These are phyloP conservation scores for Alitta virens DNA, from an alignment of 2,888 invertebrate species.

Conservation along the genomic window DNA sequence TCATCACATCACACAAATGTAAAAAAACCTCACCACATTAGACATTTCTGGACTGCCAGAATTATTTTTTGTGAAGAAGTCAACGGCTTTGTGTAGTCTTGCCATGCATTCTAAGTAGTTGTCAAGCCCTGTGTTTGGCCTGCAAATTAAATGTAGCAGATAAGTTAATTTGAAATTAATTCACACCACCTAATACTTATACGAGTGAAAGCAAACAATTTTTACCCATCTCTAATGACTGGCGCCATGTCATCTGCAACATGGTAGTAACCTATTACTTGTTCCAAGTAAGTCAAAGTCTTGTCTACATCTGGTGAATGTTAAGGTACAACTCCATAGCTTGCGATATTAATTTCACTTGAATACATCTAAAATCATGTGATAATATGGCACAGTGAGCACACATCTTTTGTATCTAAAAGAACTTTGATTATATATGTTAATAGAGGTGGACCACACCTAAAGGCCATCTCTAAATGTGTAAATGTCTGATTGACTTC, in stretches of 20 bases:
- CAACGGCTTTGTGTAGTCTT: conserved; percentile 80
- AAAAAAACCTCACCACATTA: conserved; percentile 77
- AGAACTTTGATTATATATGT: too few relatives aligned
- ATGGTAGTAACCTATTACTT: conserved; percentile 93
- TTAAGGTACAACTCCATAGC: too few relatives aligned
- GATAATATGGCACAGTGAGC: too few relatives aligned
- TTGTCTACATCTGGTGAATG: conserved; percentile 77
- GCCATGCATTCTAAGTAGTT: conserved; percentile 73
- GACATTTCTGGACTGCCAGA: conserved; percentile 90
- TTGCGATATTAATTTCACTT: too few relatives aligned
- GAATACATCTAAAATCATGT: too few relatives aligned
- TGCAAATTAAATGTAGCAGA: conserved; percentile 26
- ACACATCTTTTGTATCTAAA: too few relatives aligned
- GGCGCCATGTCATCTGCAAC: conserved; percentile 88
- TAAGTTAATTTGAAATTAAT: too few relatives aligned
- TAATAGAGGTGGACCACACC: too few relatives aligned
- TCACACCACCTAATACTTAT: background rate
- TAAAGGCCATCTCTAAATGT: too few relatives aligned
- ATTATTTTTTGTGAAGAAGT: conserved; percentile 89
- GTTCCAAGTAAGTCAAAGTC: conserved; percentile 82
- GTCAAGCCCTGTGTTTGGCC: conserved; percentile 61
- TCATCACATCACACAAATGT: too few relatives aligned
- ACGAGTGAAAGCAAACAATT: background rate
- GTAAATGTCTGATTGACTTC: too few relatives aligned
- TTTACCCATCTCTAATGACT: conserved; percentile 80